phyloP scores from a whole-genome alignment of 2,797 vertebrate genomes.

The Melopsittacus undulatus region DNA sequence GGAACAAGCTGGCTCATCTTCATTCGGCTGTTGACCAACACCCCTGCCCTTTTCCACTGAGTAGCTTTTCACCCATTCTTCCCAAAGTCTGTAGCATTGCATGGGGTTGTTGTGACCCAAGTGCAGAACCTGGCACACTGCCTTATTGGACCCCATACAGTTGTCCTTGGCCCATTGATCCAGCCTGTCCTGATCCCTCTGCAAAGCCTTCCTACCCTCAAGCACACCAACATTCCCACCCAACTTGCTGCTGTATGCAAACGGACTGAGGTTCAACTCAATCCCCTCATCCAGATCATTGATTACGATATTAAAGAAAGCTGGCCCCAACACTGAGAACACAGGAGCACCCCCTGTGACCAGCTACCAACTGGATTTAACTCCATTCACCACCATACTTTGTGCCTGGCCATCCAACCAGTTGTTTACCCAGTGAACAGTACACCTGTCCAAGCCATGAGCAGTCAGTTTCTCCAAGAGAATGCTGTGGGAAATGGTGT shows the following conservation, averaged over 20 bases:
- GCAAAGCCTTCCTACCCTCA: neutral
- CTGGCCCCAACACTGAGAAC: neutral
- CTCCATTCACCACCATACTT: neutral
- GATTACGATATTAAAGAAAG: neutral
- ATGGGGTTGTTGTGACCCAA: neutral
- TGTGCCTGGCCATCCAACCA: neutral
- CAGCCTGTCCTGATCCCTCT: neutral
- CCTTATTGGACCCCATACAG: neutral
- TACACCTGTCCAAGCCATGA: neutral
- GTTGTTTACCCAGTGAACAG: neutral
- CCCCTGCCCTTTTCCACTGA: fast-evolving
- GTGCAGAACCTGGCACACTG: neutral
- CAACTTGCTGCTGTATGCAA: neutral
- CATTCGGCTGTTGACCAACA: neutral
- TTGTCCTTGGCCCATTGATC: fast-evolving
- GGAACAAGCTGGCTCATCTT: neutral
- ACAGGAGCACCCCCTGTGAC: neutral
- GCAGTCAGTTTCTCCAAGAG: neutral
- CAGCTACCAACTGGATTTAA: neutral
- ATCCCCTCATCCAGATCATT: neutral
- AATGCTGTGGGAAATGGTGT: neutral
- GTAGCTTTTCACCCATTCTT: neutral
- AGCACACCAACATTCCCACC: neutral
- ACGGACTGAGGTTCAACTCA: neutral
- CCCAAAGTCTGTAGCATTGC: fast-evolving